Percentiles rank a stretch among this genome's conserved stretches.
Evolutionary conservation across 2,797 vertebrate genomes (phyloP).

Genomic region (Etheostoma nigrum): DNA sequence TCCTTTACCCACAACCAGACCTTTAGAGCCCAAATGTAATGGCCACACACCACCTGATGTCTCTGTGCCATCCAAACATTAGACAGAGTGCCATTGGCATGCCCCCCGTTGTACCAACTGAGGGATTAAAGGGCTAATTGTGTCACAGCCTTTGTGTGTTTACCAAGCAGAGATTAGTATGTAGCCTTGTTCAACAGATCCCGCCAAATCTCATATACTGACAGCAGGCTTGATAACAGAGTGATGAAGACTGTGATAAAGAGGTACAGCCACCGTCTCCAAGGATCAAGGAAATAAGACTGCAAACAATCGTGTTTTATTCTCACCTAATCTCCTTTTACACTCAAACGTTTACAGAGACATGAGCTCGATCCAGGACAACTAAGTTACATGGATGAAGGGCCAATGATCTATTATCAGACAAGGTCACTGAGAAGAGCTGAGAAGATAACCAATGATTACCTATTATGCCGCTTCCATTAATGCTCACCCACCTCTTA

Average conservation of each 20-base stretch:
- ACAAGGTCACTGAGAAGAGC: conserved; percentile 46
- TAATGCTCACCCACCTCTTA: not conserved
- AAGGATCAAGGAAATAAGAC: conserved; percentile 51
- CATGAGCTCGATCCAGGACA: not conserved
- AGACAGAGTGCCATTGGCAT: conserved; percentile 48
- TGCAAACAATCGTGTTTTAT: conserved; percentile 49
- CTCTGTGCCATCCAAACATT: conserved; percentile 50
- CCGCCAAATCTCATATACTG: conserved; percentile 73
- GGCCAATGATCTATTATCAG: conserved; percentile 30
- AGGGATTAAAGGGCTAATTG: conserved; percentile 79
- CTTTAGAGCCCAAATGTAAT: conserved; percentile 75
- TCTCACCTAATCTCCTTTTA: conserved; percentile 54
- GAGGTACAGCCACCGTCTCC: conserved; percentile 51
- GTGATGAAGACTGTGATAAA: conserved; percentile 57
- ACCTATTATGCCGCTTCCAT: conserved; percentile 33
- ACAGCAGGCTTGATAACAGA: conserved; percentile 68
- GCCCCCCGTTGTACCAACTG: conserved; percentile 53
- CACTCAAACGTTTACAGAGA: conserved; percentile 34
- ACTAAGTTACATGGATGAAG: conserved; percentile 3
- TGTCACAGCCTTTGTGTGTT: conserved; percentile 75
- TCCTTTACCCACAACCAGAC: conserved; percentile 84
- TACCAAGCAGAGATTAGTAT: conserved; percentile 73
- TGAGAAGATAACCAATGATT: conserved; percentile 40
- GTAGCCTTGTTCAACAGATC: conserved; percentile 74
- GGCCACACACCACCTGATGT: conserved; percentile 33